Base-by-base conservation (phyloP, 2,113 vertebrate species). In the Atherinomorus stipes region DNA sequence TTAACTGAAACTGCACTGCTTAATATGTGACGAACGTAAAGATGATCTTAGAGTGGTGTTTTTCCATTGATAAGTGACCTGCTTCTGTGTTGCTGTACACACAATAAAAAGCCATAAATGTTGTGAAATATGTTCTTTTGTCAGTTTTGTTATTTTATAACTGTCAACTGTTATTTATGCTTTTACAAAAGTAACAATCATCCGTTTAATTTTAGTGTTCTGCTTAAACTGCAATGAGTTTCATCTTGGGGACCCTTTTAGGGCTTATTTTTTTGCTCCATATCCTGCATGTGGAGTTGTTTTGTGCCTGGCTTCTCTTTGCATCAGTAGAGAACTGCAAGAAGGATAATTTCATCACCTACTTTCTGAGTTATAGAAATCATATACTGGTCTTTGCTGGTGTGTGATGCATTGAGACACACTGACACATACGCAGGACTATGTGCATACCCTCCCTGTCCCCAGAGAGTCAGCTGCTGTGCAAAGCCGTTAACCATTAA, bases 401-500 rank as follows among this genome's bases (percentile, higher is more conserved):
- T 34, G 52, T 25, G 40, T n/a, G 49, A 16, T 6, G 21, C 37
- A 37, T 5, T 15, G 40, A 42, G 12, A 42, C 2, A 18, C 44
- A 19, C 44, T 7, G 16, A 47, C 16, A 47, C 16, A 19, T 5
- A 47, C 18, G n/a, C 44, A 47, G 18, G 18, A 8, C 44, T 47
- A 11, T 47, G 44, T 56, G 18, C 0, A 8, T 18, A 9, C 31
- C 31, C 68, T 22, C 23, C 38, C 49, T 15, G 15, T 50, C 37
- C 38, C 69, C 16, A 49, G 8, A 51, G 37, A 75, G 28, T 28
- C 34, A 70, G 5, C n/a, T 25, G 22, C 49, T 25, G 2, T 64
- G 54, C 11, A 16, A 1, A 45, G 34, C 63, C 0, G 53, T 78
- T 76, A 82, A 84, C 82, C 80, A 89, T 85, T 65, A 60, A 85